A percentile compares a stretch with the other conserved stretches of the same genome.
Evolutionary conservation across 1,140 invertebrate genomes (phyloP).

Genomic region (Bursaphelenchus mucronatus): DNA sequence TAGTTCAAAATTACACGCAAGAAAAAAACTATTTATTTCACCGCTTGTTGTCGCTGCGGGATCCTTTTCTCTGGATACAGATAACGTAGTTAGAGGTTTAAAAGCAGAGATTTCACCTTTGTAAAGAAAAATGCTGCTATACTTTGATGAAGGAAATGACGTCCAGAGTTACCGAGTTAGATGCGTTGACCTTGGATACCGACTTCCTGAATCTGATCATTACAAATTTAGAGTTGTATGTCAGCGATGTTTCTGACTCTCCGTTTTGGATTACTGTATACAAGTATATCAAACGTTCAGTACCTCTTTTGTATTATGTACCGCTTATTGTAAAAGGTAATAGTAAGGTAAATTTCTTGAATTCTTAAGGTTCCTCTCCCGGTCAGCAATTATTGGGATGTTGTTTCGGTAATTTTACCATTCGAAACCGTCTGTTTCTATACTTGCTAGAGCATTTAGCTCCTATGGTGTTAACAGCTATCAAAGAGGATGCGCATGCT

Average conservation of each 20-base stretch:
- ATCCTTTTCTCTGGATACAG: no score
- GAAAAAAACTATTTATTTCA: no score
- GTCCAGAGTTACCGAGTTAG: constrained; percentile 4
- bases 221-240: neutral
- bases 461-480: neutral
- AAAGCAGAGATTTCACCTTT: no score
- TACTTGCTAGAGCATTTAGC: constrained; percentile 5
- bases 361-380: constrained; percentile 12
- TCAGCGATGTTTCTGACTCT: constrained; percentile 12
- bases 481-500: constrained; percentile 7
- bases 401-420: constrained; percentile 12
- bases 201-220: constrained; percentile 3
- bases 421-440: neutral
- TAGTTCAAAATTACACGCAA: no score
- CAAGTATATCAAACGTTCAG: constrained; percentile 1
- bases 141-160: neutral
- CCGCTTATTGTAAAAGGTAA: constrained; percentile 11
- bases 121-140: no score
- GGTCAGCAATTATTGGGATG: constrained; percentile 5
- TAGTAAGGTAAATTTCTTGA: neutral
- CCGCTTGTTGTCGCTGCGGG: no score
- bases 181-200: constrained; percentile 6
- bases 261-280: constrained; percentile 4
- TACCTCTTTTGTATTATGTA: constrained; percentile 14
- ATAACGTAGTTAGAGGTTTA: no score